Percentiles rank a stretch among this genome's conserved stretches.
Conservation (phyloP, 2,113 vertebrate species). For the Myrmecobius fasciatus region DNA sequence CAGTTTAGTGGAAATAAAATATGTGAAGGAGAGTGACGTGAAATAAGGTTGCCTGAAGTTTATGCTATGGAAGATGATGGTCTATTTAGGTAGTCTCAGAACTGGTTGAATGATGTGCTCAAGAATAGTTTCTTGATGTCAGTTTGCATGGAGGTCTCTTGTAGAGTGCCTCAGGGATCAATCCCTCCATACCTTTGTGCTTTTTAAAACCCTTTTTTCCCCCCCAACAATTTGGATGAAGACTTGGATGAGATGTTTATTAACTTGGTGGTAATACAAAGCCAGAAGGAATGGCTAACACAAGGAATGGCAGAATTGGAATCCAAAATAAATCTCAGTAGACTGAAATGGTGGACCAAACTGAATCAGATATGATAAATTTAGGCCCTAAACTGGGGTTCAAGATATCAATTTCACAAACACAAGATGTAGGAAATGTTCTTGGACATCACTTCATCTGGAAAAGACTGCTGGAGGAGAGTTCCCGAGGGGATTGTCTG, state of each 20-base stretch:
- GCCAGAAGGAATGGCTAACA: neutral
- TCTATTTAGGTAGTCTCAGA: neutral
- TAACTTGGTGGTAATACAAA: neutral
- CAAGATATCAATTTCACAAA: neutral
- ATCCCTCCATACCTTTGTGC: neutral
- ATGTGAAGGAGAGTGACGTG: neutral
- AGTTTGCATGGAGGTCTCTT: neutral
- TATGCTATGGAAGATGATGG: neutral
- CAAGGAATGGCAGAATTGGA: neutral
- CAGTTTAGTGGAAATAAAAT: neutral
- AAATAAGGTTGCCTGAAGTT: neutral
- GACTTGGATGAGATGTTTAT: neutral
- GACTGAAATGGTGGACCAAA: neutral
- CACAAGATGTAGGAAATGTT: neutral
- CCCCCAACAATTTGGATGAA: neutral
- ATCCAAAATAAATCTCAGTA: neutral
- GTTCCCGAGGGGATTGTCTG: neutral
- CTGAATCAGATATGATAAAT: neutral
- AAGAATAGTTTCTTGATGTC: neutral
- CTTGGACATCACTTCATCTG: neutral
- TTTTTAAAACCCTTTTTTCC: neutral
- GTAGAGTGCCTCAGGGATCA: neutral
- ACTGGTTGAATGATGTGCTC: neutral
- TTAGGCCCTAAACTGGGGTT: neutral
- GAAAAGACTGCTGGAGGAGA: neutral